Evolutionary conservation across 2,113 vertebrate species (phyloP), one percentile per base, ranked within the genome.

Genomic region (Perognathus longimembris): DNA sequence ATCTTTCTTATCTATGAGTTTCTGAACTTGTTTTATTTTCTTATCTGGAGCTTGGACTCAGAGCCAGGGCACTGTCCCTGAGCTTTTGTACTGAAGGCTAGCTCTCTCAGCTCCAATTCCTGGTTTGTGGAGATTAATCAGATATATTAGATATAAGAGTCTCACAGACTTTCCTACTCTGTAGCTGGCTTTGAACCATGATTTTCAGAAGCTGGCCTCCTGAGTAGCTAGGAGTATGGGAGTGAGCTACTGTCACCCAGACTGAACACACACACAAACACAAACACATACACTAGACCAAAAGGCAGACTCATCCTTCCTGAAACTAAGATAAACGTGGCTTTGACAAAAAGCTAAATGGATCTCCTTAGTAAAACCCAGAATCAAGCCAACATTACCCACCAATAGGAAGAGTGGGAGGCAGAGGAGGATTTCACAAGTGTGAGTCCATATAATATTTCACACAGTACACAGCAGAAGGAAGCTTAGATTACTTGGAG

Each of bases 391-490:
- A 66, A 73, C 3, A 85, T 59, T 45, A 74, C 3, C 24, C 18
- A 70, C 12, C 12, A 61, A 5, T 36, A 40, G 24, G 38, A 17
- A 83, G 30, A 38, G 24, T 6, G 22, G 14, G 11, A 63, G 15
- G 8, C 34, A 50, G 7, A 80, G 34, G 3, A 38, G 14, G 5
- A 34, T 7, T 59, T 61, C 61, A 12, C 21, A 61, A 76, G 6
- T 63, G 67, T 54, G 67, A 81, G 4, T 11, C 0, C 17, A 78
- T 15, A 26, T 81, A 50, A 76, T n/a, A 69, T 64, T 74, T 63
- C 32, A 3, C 15, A 76, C 2, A 50, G 1, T 50, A 0, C 5
- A 4, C 1, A 50, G 8, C 24, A 64, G 4, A 73, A 30, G 10
- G 24, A 71, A 79, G 45, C 0, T 20, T 36, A 26, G 26, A 28